A percentile compares a stretch with the other conserved stretches of the same genome.
These are phyloP conservation scores for Cylindroiulus punctatus DNA, from an alignment of 2,888 invertebrate genomes.

Conservation along the genomic window DNA sequence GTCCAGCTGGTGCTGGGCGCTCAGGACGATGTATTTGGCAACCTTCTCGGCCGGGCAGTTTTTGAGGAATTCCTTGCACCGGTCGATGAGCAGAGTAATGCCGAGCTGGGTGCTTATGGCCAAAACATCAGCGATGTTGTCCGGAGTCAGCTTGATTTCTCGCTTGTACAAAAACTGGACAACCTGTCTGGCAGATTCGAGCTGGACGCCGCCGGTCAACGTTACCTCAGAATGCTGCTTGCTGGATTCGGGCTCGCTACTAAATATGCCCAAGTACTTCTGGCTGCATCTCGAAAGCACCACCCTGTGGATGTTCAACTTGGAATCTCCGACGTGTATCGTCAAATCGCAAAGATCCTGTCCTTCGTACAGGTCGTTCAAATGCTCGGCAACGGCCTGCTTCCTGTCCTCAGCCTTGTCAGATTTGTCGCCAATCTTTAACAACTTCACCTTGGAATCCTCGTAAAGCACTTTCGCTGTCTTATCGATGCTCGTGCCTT, in stretches of 20 bases:
- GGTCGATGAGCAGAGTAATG: not conserved
- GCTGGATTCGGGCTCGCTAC: not conserved
- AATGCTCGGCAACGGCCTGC: not conserved
- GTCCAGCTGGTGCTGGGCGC: not conserved
- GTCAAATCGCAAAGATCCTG: constrained; percentile 21
- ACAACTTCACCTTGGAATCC: not conserved
- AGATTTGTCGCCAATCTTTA: constrained; percentile 5
- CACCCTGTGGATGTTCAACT: not conserved
- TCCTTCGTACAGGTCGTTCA: not conserved
- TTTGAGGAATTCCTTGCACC: not conserved
- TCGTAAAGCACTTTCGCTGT: not conserved
- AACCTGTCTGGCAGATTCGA: constrained; percentile 6
- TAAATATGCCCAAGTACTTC: constrained; percentile 16
- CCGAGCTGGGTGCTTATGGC: not conserved
- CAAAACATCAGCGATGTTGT: not conserved
- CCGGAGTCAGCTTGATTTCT: not conserved
- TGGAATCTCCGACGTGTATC: not conserved
- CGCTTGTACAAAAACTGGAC: constrained; percentile 12
- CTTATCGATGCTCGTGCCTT: not conserved
- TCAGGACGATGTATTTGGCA: not conserved
- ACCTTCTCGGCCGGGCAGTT: constrained; percentile 13
- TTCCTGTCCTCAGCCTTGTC: not conserved
- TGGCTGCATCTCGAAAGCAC: constrained; percentile 11
- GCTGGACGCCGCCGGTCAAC: not conserved
- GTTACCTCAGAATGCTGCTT: not conserved